phyloP scores from a whole-genome alignment of 1,140 invertebrate genomes.

The Sycophaga agraensis region DNA sequence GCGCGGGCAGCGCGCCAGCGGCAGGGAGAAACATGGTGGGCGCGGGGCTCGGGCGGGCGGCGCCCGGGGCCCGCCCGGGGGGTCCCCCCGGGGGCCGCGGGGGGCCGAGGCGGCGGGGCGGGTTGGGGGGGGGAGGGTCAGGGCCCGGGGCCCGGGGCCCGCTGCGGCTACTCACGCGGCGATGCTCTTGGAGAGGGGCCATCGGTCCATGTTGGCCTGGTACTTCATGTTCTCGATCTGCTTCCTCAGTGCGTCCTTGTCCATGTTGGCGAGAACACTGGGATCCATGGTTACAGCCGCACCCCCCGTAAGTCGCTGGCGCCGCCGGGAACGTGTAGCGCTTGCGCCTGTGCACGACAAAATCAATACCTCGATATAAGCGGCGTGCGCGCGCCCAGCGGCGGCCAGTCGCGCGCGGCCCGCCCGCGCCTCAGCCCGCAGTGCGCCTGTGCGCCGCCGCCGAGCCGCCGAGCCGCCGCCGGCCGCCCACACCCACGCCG shows the following conservation, averaged over 20 bases:
- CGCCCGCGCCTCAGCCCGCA: background rate
- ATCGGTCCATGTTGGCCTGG: constrained; percentile 92
- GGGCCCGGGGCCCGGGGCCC: background rate
- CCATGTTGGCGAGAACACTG: constrained; percentile 91
- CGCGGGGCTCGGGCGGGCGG: background rate
- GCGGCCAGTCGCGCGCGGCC: too few relatives aligned
- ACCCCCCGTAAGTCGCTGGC: constrained; percentile 43
- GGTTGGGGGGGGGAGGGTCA: background rate
- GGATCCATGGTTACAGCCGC: constrained; percentile 73
- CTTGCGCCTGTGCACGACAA: constrained; percentile 17
- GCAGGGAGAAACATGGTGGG: too few relatives aligned
- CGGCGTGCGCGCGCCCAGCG: background rate
- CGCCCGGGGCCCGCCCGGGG: background rate
- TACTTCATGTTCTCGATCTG: constrained; percentile 97
- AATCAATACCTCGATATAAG: constrained; percentile 14
- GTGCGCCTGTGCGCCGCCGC: background rate
- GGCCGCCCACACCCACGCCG: background rate
- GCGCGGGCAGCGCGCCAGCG: too few relatives aligned
- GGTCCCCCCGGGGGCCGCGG: background rate
- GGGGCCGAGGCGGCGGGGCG: background rate
- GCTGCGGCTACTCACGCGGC: constrained; percentile 79
- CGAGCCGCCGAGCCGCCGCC: background rate
- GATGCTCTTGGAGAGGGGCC: constrained; percentile 91
- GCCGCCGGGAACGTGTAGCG: constrained; percentile 20
- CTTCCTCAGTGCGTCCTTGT: constrained; percentile 94